Evolutionary conservation across 2,113 vertebrate genomes (phyloP), one percentile per base, ranked within the genome.

Genomic region (Argyrosomus japonicus): DNA sequence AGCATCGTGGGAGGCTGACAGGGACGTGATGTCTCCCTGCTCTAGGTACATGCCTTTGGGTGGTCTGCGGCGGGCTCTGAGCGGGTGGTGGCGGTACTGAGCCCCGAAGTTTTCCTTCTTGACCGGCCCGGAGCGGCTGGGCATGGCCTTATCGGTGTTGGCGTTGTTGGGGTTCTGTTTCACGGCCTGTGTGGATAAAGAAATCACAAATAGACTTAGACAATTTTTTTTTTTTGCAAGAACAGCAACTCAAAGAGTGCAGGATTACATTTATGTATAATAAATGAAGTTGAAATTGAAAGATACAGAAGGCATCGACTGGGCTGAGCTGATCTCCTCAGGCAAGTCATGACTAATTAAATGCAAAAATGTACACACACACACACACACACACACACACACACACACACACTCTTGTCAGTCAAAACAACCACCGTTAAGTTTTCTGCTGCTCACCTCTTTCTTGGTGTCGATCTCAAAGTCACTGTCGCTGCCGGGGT

Each of bases 1-100:
- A 0, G 96, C 85, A 19, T 97, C 96, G 0, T 96, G 92, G 83
- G 96, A 96, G 23, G 95, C 93, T 0, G 97, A 97, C 53, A 98
- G 87, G 0, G 95, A 87, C 0, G 94, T 89, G 81, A 98, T 96
- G 88, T 97, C 97, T 3, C 94, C 93, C 13, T 96, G 97, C 54
- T 95, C 96, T 83, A 98, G 94, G 93, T 97, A 90, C 97, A 98
- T 98, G 92, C 97, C 97, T 82, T 97, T 97, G 9, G 97, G 97
- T 0, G 97, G 97, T 48, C 97, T 93, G 51, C 97, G 95, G 1
- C 97, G 96, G 5, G 96, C 95, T 4, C 97, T 87, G 4, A 97
- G 92, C 0, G 97, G 96, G 86, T 97, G 97, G 90, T 98, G 97
- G 19, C 97, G 95, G 75, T 97, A 97, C 91, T 97, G 97, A 8